These are phyloP conservation scores for Cossypha heuglini DNA, from an alignment of 2,797 vertebrate species.

Conservation along the genomic window DNA sequence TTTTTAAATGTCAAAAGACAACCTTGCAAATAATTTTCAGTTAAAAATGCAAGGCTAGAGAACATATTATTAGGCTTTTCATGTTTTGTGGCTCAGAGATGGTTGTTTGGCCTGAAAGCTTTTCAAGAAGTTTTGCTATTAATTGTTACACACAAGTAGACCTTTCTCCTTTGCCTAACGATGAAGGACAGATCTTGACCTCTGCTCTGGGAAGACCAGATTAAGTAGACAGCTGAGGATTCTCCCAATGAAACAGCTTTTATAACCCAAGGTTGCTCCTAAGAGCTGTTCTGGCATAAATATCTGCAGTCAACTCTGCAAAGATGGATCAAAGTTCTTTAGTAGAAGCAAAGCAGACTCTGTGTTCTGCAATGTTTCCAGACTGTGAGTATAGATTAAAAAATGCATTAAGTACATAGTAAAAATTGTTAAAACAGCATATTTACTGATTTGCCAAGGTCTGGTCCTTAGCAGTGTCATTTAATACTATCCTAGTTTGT, in stretches of 20 bases:
- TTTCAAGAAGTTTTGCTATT: background rate
- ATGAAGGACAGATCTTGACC: slow-evolving; percentile 17
- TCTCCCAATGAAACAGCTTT: background rate
- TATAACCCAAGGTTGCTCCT: background rate
- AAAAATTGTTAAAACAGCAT: background rate
- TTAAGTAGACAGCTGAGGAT: background rate
- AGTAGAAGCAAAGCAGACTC: background rate
- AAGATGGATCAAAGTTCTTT: background rate
- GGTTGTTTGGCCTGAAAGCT: background rate
- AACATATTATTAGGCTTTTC: background rate
- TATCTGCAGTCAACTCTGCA: background rate
- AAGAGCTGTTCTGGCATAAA: background rate
- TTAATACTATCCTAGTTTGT: background rate
- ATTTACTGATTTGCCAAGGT: background rate
- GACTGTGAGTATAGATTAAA: background rate
- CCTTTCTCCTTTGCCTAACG: background rate
- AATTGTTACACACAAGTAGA: background rate
- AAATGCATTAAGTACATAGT: background rate
- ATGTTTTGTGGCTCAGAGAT: background rate
- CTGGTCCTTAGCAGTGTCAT: background rate
- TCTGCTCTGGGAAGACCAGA: background rate
- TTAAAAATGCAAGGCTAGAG: background rate
- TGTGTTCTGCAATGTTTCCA: background rate
- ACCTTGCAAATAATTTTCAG: background rate
- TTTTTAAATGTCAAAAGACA: background rate